Percentiles rank a stretch among this genome's conserved stretches.
phyloP scores from a whole-genome alignment of 2,113 vertebrate species.

The Petrocephalus zakoni region DNA sequence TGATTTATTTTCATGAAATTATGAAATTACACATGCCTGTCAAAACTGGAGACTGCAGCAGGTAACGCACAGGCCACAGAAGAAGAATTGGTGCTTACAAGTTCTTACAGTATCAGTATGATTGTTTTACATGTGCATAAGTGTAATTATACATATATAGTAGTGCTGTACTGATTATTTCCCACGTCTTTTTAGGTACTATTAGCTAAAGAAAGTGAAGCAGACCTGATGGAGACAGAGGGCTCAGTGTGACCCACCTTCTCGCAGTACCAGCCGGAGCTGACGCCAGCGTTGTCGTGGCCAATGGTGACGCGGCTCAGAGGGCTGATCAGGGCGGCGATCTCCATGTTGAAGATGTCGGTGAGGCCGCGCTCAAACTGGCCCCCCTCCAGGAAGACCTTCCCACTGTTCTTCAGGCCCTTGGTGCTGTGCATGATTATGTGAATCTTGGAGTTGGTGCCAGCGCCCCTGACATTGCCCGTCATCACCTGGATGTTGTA shows the following conservation, averaged over 20 bases:
- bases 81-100: background rate
- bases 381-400: constrained; percentile 87
- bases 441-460: constrained; percentile 95
- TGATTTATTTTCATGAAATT: background rate
- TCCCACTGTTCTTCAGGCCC: constrained; percentile 89
- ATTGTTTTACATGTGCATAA: background rate
- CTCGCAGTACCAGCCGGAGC: constrained; percentile 92
- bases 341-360: constrained; percentile 87
- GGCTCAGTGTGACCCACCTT: constrained; percentile 68
- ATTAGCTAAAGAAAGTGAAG: background rate
- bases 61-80: background rate
- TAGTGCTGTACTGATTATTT: background rate
- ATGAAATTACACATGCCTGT: background rate
- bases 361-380: constrained; percentile 84
- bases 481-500: constrained; percentile 91
- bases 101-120: background rate
- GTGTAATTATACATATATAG: background rate
- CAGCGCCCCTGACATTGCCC: constrained; percentile 81
- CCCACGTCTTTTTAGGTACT: background rate
- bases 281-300: constrained; percentile 80
- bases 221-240: background rate
- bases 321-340: constrained; percentile 85
- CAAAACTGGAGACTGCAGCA: background rate
- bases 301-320: constrained; percentile 89
- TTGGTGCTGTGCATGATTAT: constrained; percentile 84